A percentile compares a stretch with the other conserved stretches of the same genome.
phyloP scores from a whole-genome alignment of 2,113 vertebrate species.

The Petrocephalus zakoni region DNA sequence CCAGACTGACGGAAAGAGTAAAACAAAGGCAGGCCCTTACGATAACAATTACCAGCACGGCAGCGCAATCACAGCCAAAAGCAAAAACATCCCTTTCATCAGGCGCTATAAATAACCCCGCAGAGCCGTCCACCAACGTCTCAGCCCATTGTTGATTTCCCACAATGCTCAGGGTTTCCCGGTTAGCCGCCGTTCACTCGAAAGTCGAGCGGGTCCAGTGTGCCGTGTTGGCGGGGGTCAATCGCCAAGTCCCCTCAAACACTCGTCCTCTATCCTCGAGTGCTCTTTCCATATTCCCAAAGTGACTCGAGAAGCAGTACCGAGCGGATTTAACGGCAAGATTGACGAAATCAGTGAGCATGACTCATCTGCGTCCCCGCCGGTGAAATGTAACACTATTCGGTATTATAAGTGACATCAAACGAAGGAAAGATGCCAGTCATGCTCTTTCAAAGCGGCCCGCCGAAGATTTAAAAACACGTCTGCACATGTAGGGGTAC shows the following conservation, averaged over 20 bases:
- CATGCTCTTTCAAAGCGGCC: neutral
- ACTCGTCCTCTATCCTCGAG: neutral
- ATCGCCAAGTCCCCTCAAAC: neutral
- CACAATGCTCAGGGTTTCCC: conserved; percentile 2
- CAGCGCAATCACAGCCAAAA: neutral
- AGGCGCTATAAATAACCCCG: neutral
- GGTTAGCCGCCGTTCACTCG: neutral
- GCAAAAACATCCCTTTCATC: conserved; percentile 11
- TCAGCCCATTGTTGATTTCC: neutral
- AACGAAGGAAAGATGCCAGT: neutral
- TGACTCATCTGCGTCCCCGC: neutral
- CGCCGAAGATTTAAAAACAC: neutral
- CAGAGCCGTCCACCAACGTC: neutral
- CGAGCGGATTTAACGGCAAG: neutral
- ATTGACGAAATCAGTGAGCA: neutral
- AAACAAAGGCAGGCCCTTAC: neutral
- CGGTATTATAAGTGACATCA: neutral
- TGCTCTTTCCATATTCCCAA: neutral
- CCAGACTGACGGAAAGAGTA: neutral
- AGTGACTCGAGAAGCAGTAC: neutral
- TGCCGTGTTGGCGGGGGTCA: neutral
- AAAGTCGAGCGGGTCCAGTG: neutral
- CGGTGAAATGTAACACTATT: neutral
- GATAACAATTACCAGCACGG: neutral
- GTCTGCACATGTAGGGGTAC: neutral